Conservation (phyloP, 2,888 invertebrate species). For the Scaeva pyrastri region DNA sequence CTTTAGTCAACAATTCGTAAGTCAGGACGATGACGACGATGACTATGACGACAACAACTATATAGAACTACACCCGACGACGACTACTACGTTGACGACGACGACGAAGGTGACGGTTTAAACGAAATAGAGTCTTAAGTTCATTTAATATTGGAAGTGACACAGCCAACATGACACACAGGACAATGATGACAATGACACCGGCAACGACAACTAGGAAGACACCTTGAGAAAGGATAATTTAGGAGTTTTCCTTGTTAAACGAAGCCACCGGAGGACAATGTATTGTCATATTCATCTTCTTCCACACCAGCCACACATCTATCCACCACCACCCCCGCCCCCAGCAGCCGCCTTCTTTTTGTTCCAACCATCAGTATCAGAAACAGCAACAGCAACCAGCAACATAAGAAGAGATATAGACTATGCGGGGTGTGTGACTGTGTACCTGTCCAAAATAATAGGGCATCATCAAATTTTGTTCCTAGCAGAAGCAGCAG, state of each 20-base stretch:
- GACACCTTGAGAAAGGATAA: slow-evolving; percentile 75
- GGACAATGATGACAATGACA: slow-evolving; percentile 70
- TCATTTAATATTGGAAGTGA: slow-evolving; percentile 73
- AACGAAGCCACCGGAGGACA: slow-evolving; percentile 68
- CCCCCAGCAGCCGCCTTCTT: not conserved
- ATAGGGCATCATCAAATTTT: slow-evolving; percentile 72
- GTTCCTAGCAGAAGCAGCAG: slow-evolving; percentile 46
- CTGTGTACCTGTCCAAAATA: slow-evolving; percentile 69
- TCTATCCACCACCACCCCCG: not conserved
- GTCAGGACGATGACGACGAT: slow-evolving; percentile 49
- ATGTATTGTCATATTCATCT: slow-evolving; percentile 74
- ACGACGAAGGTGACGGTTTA: slow-evolving; percentile 31
- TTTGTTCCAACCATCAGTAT: not conserved
- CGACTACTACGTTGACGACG: no score
- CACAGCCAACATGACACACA: slow-evolving; percentile 71
- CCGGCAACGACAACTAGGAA: slow-evolving; percentile 51
- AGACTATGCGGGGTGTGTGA: slow-evolving; percentile 22
- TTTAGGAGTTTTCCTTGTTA: slow-evolving; percentile 74
- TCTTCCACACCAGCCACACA: no score
- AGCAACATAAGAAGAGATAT: not conserved
- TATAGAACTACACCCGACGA: no score
- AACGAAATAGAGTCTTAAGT: slow-evolving; percentile 61
- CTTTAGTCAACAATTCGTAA: slow-evolving; percentile 65
- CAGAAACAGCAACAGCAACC: not conserved
- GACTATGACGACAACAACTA: slow-evolving; percentile 28